Percentiles rank a stretch among this genome's conserved stretches.
These are phyloP conservation scores for Genyomyrus donnyi DNA, from an alignment of 2,113 vertebrate genomes.

Conservation along the genomic window DNA sequence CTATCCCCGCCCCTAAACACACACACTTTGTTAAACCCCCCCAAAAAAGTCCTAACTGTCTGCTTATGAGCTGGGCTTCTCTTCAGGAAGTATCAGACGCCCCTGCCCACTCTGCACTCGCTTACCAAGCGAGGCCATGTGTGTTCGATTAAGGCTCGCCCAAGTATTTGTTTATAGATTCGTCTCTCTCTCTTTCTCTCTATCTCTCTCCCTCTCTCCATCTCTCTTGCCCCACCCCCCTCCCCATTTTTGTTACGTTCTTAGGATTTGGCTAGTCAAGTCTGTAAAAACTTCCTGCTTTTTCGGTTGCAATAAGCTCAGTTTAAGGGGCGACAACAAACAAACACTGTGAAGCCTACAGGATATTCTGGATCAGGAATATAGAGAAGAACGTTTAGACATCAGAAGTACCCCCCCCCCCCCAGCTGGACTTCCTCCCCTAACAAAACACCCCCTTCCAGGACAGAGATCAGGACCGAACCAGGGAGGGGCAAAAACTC, in stretches of 20 bases:
- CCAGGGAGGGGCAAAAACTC: not conserved
- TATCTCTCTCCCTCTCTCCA: slow-evolving; percentile 7
- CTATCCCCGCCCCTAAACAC: not conserved
- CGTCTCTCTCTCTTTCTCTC: slow-evolving; percentile 15
- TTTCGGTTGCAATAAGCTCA: not conserved
- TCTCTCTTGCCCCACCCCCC: not conserved
- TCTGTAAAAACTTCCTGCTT: not conserved
- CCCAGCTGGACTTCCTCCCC: not conserved
- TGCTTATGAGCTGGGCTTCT: not conserved
- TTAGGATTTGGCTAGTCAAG: not conserved
- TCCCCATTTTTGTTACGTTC: not conserved
- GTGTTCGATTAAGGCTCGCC: slow-evolving; percentile 43
- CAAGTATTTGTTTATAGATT: slow-evolving; percentile 47
- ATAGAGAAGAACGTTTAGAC: not conserved
- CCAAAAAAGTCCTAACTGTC: not conserved
- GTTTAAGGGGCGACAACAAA: not conserved
- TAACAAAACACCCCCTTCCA: not conserved
- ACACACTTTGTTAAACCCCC: not conserved
- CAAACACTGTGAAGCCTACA: not conserved
- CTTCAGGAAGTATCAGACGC: not conserved
- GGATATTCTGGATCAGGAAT: not conserved
- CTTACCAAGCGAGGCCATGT: slow-evolving; percentile 35
- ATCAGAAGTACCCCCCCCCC: not conserved
- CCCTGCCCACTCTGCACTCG: slow-evolving; percentile 22
- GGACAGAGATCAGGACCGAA: not conserved